Percentiles rank a stretch among this genome's conserved stretches.
Evolutionary conservation across 2,888 invertebrate species (phyloP).

Genomic region (Linyphia triangularis): DNA sequence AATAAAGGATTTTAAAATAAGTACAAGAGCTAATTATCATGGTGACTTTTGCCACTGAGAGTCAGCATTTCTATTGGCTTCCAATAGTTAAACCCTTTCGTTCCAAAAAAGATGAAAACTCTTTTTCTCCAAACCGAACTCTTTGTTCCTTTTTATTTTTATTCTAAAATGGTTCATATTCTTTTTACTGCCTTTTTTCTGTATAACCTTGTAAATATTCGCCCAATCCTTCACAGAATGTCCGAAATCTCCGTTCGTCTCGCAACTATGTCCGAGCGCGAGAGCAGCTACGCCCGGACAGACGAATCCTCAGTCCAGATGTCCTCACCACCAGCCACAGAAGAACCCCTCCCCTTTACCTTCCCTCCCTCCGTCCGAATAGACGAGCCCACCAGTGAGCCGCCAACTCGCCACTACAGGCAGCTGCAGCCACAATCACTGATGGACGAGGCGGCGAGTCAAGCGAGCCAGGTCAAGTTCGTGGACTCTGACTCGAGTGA

Average conservation of each 20-base stretch:
- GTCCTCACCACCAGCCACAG: slow-evolving; percentile 60
- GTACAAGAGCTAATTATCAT: too few relatives aligned
- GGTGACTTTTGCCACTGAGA: too few relatives aligned
- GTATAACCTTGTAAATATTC: too few relatives aligned
- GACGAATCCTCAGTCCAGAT: slow-evolving; percentile 72
- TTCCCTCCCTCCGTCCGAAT: slow-evolving; percentile 9
- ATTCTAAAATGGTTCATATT: too few relatives aligned
- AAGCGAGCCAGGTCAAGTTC: slow-evolving; percentile 52
- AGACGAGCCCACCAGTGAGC: slow-evolving; percentile 29
- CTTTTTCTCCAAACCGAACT: too few relatives aligned
- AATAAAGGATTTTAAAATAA: too few relatives aligned
- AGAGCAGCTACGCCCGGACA: slow-evolving; percentile 72
- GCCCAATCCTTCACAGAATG: too few relatives aligned
- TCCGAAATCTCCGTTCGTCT: slow-evolving; percentile 68
- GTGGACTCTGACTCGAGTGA: slow-evolving; percentile 71
- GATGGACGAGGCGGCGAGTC: slow-evolving; percentile 50
- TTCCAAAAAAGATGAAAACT: too few relatives aligned
- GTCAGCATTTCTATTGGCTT: too few relatives aligned
- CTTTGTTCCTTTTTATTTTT: too few relatives aligned
- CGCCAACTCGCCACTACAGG: slow-evolving; percentile 30
- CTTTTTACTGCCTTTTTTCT: too few relatives aligned
- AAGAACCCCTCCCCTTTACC: slow-evolving; percentile 22
- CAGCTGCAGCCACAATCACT: slow-evolving; percentile 70
- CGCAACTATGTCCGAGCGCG: slow-evolving; percentile 71
- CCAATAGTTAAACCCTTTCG: too few relatives aligned